Base-by-base conservation (phyloP, 2,797 vertebrate species). In the Dromococcyx pavoninus region DNA sequence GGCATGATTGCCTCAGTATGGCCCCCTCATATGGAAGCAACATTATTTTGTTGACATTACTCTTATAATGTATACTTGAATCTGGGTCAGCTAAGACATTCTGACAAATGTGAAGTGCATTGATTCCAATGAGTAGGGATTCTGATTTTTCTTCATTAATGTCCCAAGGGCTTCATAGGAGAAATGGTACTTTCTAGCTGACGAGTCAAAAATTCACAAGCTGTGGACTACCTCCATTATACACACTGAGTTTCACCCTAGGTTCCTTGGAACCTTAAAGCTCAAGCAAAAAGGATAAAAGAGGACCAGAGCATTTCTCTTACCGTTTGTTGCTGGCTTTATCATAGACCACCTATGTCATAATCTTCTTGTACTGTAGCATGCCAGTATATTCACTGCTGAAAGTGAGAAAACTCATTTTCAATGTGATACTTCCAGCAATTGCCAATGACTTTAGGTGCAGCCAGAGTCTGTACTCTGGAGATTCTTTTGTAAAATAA, bases 291-390 rank as follows among this genome's bases (percentile, higher is more conserved):
- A 3, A 32, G 4, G 7, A 4, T 54, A 17, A 46, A 74, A 70
- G 7, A 53, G 3, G 19, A 57, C 16, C 0, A 0, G 9, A 74
- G 17, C 2, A 23, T 66, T 79, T 87, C 48, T 76, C 4, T 3
- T 71, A 27, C 3, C 0, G 1, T 4, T 58, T 25, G 23, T 44
- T 56, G 18, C 43, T 77, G 61, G 9, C 8, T 88, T 91, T 83
- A 9, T 32, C 19, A 89, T 77, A 61, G 46, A 44, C 9, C 7
- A 60, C 8, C 33, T 76, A 8, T 17, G 15, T 33, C 10, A 37
- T 46, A 24, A 17, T 37, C 19, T 60, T 60, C 61, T 70, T 16
- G 13, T 46, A n/a, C 7, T 33, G 13, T 60, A 44, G 13, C 3
- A 13, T 30, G 12, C 9, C n/a, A 15, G 17, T 57, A 2, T 21